Conservation (phyloP, 2,888 invertebrate genomes). For the Rhagophthalmus giganteus region DNA sequence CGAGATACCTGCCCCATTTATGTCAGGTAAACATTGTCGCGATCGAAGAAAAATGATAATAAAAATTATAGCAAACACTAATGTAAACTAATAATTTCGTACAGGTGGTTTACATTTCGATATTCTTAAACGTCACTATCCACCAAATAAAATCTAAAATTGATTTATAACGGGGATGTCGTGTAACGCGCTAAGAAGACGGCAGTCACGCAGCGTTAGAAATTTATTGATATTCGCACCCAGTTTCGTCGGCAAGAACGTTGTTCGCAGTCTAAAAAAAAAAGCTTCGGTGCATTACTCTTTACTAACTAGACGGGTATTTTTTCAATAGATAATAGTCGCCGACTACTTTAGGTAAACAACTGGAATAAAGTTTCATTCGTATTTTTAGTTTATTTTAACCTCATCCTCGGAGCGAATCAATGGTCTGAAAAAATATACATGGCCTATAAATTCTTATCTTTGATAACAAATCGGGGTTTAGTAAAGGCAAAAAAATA, state of each 20-base stretch:
- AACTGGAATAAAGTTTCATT: constrained; percentile 19
- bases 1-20: too few species aligned
- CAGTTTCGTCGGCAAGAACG: not conserved
- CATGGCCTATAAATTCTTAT: constrained; percentile 36
- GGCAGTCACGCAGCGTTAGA: not conserved
- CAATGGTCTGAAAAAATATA: constrained; percentile 36
- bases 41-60: not conserved
- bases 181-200: not conserved
- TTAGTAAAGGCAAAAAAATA: constrained; percentile 36
- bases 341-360: constrained; percentile 9
- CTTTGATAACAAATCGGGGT: constrained; percentile 36
- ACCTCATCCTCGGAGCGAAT: constrained; percentile 19
- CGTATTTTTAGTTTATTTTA: constrained; percentile 11
- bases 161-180: not conserved
- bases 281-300: too few species aligned
- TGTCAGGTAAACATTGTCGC: too few species aligned
- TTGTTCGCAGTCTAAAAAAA: not conserved
- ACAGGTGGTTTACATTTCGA: not conserved
- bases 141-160: not conserved
- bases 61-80: not conserved
- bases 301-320: too few species aligned
- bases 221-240: not conserved
- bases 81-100: not conserved
- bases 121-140: not conserved
- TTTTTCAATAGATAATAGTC: too few species aligned